phyloP scores from a whole-genome alignment of 2,888 invertebrate species.

The Morpho achilles region DNA sequence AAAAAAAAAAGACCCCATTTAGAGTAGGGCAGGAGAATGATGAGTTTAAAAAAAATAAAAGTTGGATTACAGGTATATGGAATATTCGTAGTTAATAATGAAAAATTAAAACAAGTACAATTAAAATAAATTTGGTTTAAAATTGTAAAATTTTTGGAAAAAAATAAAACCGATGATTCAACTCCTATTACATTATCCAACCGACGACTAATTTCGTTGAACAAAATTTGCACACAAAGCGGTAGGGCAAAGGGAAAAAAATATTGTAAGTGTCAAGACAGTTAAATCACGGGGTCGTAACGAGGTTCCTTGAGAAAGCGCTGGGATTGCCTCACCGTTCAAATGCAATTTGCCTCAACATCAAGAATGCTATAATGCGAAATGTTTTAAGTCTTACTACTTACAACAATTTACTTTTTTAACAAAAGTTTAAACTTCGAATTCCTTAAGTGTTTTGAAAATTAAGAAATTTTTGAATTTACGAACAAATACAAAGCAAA shows the following conservation, averaged over 20 bases:
- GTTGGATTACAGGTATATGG: no score
- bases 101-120: no score
- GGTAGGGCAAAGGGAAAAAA: conserved; percentile 51
- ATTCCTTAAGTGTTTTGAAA: not conserved
- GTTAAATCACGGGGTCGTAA: conserved; percentile 65
- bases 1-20: no score
- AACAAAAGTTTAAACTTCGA: not conserved
- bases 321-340: conserved; percentile 48
- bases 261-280: conserved; percentile 70
- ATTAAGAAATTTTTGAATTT: not conserved
- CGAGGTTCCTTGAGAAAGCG: conserved; percentile 58
- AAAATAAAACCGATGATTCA: conserved; percentile 40
- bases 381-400: conserved; percentile 21
- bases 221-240: conserved; percentile 65
- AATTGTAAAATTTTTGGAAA: not conserved
- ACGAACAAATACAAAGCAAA: not conserved
- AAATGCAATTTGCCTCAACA: conserved; percentile 54
- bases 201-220: conserved; percentile 43
- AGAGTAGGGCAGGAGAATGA: no score
- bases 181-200: conserved; percentile 44
- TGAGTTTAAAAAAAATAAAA: no score
- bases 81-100: no score
- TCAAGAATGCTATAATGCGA: conserved; percentile 23
- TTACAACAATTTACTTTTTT: conserved; percentile 2
- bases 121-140: no score